Evolutionary conservation across 92 coral and sea anemone species (phyloP).

Genomic region (Phymanthus crucifer): DNA sequence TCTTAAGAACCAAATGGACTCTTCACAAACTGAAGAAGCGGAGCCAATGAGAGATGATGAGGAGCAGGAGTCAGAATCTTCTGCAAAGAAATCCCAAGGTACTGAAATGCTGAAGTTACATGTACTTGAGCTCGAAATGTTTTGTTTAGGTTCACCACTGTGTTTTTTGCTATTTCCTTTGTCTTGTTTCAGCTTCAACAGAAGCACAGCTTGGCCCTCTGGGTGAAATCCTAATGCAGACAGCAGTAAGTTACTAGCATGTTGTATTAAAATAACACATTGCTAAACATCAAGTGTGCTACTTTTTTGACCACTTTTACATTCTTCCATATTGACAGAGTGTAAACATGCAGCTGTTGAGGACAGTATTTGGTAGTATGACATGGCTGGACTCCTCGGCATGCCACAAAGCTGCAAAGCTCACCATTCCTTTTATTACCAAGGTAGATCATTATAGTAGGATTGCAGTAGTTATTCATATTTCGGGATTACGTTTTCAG

Average conservation of each 20-base stretch:
- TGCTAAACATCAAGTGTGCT: neutral
- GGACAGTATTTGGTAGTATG: slow-evolving; percentile 73
- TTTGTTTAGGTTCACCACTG: neutral
- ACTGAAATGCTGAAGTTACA: neutral
- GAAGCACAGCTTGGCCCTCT: slow-evolving; percentile 56
- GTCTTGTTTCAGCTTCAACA: slow-evolving; percentile 27
- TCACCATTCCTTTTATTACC: slow-evolving; percentile 68
- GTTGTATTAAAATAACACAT: neutral
- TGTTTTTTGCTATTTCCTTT: neutral
- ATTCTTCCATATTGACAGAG: slow-evolving; percentile 35
- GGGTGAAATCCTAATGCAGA: slow-evolving; percentile 43
- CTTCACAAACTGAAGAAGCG: slow-evolving; percentile 20
- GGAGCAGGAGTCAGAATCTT: slow-evolving; percentile 25
- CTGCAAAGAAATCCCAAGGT: slow-evolving; percentile 45
- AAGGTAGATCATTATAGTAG: slow-evolving; percentile 44
- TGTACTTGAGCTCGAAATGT: neutral
- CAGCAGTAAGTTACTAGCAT: slow-evolving; percentile 26
- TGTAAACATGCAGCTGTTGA: slow-evolving; percentile 70
- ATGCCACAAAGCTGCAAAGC: slow-evolving; percentile 76
- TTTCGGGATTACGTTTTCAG: neutral
- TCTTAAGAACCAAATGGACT: slow-evolving; percentile 8
- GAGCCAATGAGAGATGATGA: slow-evolving; percentile 28
- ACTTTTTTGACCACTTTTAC: too few species aligned
- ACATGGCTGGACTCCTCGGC: slow-evolving; percentile 88
- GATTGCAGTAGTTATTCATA: neutral